Evolutionary conservation across 1,140 invertebrate genomes (phyloP).

Genomic region (Mamestra configurata): DNA sequence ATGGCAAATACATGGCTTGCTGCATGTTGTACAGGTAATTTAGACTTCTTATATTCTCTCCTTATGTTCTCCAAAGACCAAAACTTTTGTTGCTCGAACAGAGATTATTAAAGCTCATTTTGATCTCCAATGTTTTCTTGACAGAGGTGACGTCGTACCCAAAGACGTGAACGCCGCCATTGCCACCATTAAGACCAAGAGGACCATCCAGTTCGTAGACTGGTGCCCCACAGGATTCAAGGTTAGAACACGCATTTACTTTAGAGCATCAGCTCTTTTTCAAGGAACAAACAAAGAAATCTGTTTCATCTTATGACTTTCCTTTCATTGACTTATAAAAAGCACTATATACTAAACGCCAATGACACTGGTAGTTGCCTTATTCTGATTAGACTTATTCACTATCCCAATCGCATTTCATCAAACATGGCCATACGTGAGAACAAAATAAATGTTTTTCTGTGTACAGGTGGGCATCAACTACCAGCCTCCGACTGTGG

Average conservation of each 20-base stretch:
- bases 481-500: conserved; percentile 95
- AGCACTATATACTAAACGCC: too few species aligned
- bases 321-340: not conserved
- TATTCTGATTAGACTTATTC: too few species aligned
- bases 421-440: not conserved
- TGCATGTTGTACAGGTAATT: conserved; percentile 93
- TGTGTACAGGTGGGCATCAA: conserved; percentile 90
- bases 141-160: conserved; percentile 90
- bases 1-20: conserved; percentile 96
- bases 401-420: too few species aligned
- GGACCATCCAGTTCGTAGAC: conserved; percentile 94
- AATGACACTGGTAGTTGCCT: too few species aligned
- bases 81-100: not conserved
- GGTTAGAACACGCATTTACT: conserved; percentile 63
- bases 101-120: not conserved
- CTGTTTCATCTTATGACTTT: not conserved
- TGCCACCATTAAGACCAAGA: conserved; percentile 96
- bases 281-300: not conserved
- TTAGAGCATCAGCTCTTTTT: not conserved
- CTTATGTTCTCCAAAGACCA: not conserved
- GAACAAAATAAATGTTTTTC: not conserved
- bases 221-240: conserved; percentile 95
- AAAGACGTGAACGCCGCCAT: conserved; percentile 97
- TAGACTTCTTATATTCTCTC: not conserved
- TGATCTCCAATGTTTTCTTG: conserved; percentile 8